Percentiles rank a stretch among this genome's conserved stretches.
These are phyloP conservation scores for Mormyrus iriodes DNA, from an alignment of 2,113 vertebrate genomes.

Conservation along the genomic window DNA sequence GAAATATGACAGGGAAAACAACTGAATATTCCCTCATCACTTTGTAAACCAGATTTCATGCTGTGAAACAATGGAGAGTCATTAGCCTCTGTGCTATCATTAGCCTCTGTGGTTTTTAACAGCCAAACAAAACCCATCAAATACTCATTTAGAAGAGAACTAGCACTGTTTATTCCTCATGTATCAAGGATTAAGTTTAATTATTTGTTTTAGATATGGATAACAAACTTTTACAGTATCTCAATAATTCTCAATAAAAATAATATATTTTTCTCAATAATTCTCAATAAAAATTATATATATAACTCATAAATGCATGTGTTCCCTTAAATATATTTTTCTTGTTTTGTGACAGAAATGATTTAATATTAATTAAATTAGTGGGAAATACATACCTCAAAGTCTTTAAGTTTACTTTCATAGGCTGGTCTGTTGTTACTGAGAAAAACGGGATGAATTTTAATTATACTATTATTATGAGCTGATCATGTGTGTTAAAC, in stretches of 20 bases:
- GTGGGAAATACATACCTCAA: neutral
- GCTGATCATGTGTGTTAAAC: neutral
- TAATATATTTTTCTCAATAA: no score
- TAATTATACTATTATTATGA: neutral
- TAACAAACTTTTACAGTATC: no score
- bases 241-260: no score
- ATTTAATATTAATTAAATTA: neutral
- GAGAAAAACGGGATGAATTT: neutral
- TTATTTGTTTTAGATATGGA: neutral
- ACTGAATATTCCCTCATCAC: neutral
- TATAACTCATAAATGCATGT: neutral
- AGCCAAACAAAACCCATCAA: neutral
- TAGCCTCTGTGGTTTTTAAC: neutral
- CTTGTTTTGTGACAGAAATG: no score
- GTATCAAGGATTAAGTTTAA: neutral
- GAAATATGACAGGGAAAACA: neutral
- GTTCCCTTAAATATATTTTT: no score
- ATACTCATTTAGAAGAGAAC: neutral
- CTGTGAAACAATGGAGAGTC: neutral
- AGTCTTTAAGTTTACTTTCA: neutral
- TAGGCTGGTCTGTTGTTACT: neutral
- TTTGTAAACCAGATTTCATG: neutral
- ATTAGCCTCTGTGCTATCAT: neutral
- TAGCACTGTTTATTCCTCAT: neutral
- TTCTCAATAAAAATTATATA: no score